Conservation (phyloP, 2,113 vertebrate genomes). For the Canis aureus region DNA sequence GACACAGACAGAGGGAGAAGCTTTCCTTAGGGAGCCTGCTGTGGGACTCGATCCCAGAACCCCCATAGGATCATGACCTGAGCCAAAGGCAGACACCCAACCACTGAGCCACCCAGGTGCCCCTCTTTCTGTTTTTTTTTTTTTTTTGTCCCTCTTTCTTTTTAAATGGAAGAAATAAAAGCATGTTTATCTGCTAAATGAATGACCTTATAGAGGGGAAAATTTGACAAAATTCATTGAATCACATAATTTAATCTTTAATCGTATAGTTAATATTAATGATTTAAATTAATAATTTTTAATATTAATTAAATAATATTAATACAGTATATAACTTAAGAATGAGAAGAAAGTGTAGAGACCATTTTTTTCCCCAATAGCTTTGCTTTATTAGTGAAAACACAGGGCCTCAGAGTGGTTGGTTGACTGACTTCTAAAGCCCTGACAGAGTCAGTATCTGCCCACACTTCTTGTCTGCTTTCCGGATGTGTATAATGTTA, state of each 20-base stretch:
- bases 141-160: not conserved
- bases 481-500: slow-evolving; percentile 1
- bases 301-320: not conserved
- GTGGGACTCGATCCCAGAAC: too few relatives aligned
- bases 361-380: not conserved
- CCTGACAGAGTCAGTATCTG: not conserved
- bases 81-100: too few relatives aligned
- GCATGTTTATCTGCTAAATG: not conserved
- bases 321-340: not conserved
- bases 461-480: not conserved
- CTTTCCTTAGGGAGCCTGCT: too few relatives aligned
- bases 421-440: not conserved
- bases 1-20: too few relatives aligned
- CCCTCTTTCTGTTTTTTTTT: not conserved
- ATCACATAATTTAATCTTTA: slow-evolving; percentile 34
- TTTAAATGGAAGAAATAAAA: slow-evolving; percentile 22
- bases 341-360: slow-evolving; percentile 19
- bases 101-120: too few relatives aligned
- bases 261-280: not conserved
- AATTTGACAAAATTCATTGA: not conserved
- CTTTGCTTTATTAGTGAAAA: slow-evolving; percentile 29
- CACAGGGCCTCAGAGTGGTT: not conserved
- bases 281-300: not conserved
- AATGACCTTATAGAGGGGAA: not conserved
- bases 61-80: too few relatives aligned